Evolutionary conservation across 2,888 invertebrate species (phyloP), one percentile per base, ranked within the genome.

Genomic region (Cephus pygmeus): DNA sequence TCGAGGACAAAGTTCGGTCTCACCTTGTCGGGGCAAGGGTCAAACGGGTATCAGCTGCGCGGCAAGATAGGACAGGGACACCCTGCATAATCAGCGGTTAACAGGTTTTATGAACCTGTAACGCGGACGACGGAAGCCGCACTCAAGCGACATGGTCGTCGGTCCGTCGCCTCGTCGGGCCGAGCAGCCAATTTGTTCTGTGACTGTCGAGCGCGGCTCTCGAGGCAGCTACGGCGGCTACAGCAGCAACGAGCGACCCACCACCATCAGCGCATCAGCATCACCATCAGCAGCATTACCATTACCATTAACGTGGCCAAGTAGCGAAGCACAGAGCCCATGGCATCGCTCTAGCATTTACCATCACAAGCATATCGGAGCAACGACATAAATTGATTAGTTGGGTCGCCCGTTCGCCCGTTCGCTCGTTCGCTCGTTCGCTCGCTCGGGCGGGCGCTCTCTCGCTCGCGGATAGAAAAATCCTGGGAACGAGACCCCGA

Each of bases 401-500:
- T 89, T 88, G 87, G 87, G 85, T 86, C 87, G 84, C 81, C 79
- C 88, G 87, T 83, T 86, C 87, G 88, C 82, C 82, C 82, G 84
- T 81, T 80, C 88, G 87, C 83, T 71, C 77, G 74, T 84, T 85
- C 81, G 84, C 80, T 78, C 81, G 83, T 69, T 75, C 77, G 73
- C 75, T 73, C 75, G 73, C 77, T 82, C 83, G 85, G 82, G 81
- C 81, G 83, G 77, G 84, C 83, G 82, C 71, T 81, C 77, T 78
- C 76, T 80, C 81, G 79, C 77, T 74, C 79, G 85, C 82, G 87
- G 90, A 90, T 91, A 89, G 90, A 90, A 90, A 91, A 91, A 91
- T 91, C 91, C 91, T 91, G 91, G 91, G 91, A 91, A 91, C 91
- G 90, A 88, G 88, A 87, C 85, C 88, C 89, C 88, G 85, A 87